Evolutionary conservation across 2,797 vertebrate genomes (phyloP).

Genomic region (Xyrichtys novacula): DNA sequence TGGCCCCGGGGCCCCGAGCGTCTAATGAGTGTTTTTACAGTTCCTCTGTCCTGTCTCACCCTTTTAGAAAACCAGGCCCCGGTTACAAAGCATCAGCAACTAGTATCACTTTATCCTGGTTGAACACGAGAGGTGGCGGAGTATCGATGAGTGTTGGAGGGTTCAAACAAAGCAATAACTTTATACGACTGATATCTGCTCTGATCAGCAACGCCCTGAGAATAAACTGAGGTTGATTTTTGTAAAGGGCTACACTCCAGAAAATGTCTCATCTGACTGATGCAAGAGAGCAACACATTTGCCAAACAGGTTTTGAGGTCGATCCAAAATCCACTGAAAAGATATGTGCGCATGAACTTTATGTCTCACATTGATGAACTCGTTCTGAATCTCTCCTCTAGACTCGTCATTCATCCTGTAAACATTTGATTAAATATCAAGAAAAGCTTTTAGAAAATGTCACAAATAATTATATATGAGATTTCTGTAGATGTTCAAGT

Average conservation of each 20-base stretch:
- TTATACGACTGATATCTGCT: background rate
- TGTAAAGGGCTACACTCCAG: background rate
- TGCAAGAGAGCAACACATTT: background rate
- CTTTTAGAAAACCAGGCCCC: constrained; percentile 20
- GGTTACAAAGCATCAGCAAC: constrained; percentile 29
- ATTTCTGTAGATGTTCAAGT: background rate
- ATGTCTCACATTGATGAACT: too few relatives aligned
- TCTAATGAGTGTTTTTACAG: constrained; percentile 70
- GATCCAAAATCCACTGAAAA: background rate
- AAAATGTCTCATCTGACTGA: constrained; percentile 16
- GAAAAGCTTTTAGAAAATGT: background rate
- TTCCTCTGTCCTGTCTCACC: constrained; percentile 57
- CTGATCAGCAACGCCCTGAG: background rate
- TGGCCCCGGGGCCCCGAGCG: constrained; percentile 61
- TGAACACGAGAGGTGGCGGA: background rate
- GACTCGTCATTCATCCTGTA: background rate
- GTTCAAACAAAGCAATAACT: background rate
- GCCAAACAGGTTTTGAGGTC: background rate
- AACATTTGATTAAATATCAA: background rate
- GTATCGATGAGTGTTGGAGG: background rate
- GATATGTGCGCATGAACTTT: too few relatives aligned
- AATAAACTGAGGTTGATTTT: background rate
- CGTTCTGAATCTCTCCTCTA: background rate
- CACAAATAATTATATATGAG: background rate
- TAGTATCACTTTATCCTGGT: constrained; percentile 9